These are phyloP conservation scores for Machimus rusticus DNA, from an alignment of 2,888 invertebrate genomes.

Conservation along the genomic window DNA sequence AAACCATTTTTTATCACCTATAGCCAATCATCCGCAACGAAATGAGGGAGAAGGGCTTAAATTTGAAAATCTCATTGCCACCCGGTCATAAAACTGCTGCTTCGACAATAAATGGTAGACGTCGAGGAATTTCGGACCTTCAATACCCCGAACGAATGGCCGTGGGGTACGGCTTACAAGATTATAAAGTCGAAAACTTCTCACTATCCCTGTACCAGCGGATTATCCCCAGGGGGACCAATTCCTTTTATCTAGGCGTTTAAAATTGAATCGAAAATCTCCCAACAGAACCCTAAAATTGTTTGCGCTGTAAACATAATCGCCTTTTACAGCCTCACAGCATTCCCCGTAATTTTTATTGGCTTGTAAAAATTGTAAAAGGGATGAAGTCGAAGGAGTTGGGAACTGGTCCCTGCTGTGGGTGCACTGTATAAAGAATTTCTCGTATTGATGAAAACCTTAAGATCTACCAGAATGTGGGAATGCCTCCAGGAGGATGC, in stretches of 20 bases:
- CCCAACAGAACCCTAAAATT: background rate
- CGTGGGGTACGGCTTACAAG: background rate
- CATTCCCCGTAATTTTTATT: background rate
- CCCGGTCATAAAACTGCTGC: background rate
- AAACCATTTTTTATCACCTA: background rate
- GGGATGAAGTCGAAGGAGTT: background rate
- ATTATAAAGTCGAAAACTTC: background rate
- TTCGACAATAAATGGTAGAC: background rate
- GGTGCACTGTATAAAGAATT: background rate
- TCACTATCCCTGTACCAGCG: background rate
- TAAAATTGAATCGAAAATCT: background rate
- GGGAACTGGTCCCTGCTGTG: background rate
- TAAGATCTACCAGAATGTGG: background rate
- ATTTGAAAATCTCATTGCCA: background rate
- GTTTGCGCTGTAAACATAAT: background rate
- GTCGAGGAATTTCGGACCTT: background rate
- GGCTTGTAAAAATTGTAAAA: background rate
- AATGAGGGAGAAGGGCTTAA: background rate
- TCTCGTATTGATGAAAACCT: background rate
- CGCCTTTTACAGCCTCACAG: background rate
- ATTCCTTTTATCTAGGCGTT: background rate
- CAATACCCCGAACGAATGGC: background rate
- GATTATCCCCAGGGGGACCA: background rate
- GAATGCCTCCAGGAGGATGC: background rate
- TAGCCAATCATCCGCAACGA: background rate